phyloP scores from a whole-genome alignment of 1,140 invertebrate species.

The Drosophila sp. region DNA sequence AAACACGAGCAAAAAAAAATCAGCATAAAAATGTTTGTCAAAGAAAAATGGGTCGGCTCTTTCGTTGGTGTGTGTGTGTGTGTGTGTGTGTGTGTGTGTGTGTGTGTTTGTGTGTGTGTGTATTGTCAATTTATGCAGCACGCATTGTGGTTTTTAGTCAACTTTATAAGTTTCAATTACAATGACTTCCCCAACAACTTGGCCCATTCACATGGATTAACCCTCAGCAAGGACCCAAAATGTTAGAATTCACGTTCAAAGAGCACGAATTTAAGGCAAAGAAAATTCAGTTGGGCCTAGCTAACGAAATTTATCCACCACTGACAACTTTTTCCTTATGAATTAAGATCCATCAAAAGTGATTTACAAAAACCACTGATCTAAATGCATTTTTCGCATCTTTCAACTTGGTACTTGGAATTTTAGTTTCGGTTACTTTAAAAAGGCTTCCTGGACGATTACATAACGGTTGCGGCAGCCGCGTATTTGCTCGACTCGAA shows the following conservation, averaged over 20 bases:
- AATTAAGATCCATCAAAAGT: too few relatives aligned
- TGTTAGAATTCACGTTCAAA: neutral
- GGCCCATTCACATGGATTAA: neutral
- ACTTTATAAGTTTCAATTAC: slow-evolving; percentile 4
- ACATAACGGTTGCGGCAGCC: neutral
- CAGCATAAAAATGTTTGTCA: neutral
- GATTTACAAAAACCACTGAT: too few relatives aligned
- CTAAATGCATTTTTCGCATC: too few relatives aligned
- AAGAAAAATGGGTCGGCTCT: neutral
- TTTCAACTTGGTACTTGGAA: too few relatives aligned
- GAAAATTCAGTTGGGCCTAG: too few relatives aligned
- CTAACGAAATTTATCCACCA: too few relatives aligned
- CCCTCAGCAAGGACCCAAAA: neutral
- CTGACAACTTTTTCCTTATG: too few relatives aligned
- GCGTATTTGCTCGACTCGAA: neutral
- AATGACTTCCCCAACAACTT: neutral
- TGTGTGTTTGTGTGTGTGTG: slow-evolving; percentile 16
- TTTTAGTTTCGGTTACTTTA: neutral
- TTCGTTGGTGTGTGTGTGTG: neutral
- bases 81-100: neutral
- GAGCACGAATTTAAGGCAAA: neutral
- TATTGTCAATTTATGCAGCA: slow-evolving; percentile 45
- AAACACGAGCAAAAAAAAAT: neutral
- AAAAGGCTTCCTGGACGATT: neutral
- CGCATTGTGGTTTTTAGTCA: slow-evolving; percentile 30